These are phyloP conservation scores for Drosophila sp. DNA, from an alignment of 1,140 invertebrate species.

Conservation along the genomic window DNA sequence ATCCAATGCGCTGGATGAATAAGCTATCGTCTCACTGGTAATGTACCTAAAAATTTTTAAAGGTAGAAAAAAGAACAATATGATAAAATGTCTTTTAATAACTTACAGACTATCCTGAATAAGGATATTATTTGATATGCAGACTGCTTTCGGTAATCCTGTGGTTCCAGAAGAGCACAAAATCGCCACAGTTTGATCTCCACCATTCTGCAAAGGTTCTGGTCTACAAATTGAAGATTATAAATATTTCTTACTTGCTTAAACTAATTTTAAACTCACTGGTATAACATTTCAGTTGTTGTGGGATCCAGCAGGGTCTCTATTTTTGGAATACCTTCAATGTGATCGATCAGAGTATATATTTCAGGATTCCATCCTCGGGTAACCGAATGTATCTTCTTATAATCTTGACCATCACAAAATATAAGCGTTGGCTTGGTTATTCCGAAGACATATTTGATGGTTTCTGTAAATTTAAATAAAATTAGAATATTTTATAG, in stretches of 20 bases:
- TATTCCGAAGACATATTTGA: slow-evolving; percentile 63
- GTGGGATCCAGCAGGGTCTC: slow-evolving; percentile 65
- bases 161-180: slow-evolving; percentile 90
- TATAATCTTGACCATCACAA: slow-evolving; percentile 68
- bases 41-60: slow-evolving; percentile 37
- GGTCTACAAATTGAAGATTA: slow-evolving; percentile 41
- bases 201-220: slow-evolving; percentile 51
- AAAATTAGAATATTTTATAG: neutral
- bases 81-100: neutral
- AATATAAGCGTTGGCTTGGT: slow-evolving; percentile 73
- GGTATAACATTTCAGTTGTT: slow-evolving; percentile 61
- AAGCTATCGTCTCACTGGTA: slow-evolving; percentile 60
- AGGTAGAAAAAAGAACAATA: neutral
- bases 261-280: slow-evolving; percentile 46
- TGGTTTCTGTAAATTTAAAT: slow-evolving; percentile 33
- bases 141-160: slow-evolving; percentile 91
- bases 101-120: slow-evolving; percentile 63
- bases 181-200: slow-evolving; percentile 77
- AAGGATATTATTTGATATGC: slow-evolving; percentile 87
- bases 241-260: neutral
- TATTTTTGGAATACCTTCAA: slow-evolving; percentile 62
- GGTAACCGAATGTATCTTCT: slow-evolving; percentile 64
- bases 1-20: slow-evolving; percentile 67
- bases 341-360: slow-evolving; percentile 56
- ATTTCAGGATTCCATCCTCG: slow-evolving; percentile 64